Evolutionary conservation across 2,888 invertebrate species (phyloP), one percentile per base, ranked within the genome.

Genomic region (Blomia tropicalis): DNA sequence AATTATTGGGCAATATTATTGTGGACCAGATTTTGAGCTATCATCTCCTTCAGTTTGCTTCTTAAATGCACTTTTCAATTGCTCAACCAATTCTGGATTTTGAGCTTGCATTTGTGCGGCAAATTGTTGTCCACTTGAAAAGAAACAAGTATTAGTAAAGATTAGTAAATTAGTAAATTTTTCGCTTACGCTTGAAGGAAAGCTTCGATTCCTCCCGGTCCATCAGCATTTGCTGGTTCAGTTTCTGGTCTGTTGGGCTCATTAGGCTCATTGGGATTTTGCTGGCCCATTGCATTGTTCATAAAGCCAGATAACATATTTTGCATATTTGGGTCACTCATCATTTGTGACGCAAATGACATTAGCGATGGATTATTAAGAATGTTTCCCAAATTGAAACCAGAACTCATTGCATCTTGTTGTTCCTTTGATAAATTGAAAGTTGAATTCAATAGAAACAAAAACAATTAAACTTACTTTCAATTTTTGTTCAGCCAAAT

Each of bases 61-160:
- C 23, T 59, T 66, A 76, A 81, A 78, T 71, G 80, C 81, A 54
- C 77, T 77, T 63, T 86, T 78, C 65, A 89, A 75, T 70, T 83
- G 82, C 66, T 87, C 85, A 31, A 88, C 83, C 51, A 90, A 77
- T 63, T 85, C 85, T 0, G 90, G 89, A 75, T 90, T 87, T 22
- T 81, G 79, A 53, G 79, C 79, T 71, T 86, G 84, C 82, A 89
- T 85, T 72, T 85, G 85, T 70, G 82, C 81, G 7, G 87, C 87
- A 62, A 89, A 77, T 66, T 83, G 84, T 72, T 87, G 87, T 0
- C 88, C 87, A 22, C 79, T 85, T n/a, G n/a, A n/a, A 30, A 22
- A 19, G 29, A 1, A 54, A 54, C 30, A 54, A 56, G 27, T 27
- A 19, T 14, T 36, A 29, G 43, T 58, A n/a, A 36, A 58, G 4